Conservation (phyloP, 2,888 invertebrate genomes). For the Callimorpha dominula region DNA sequence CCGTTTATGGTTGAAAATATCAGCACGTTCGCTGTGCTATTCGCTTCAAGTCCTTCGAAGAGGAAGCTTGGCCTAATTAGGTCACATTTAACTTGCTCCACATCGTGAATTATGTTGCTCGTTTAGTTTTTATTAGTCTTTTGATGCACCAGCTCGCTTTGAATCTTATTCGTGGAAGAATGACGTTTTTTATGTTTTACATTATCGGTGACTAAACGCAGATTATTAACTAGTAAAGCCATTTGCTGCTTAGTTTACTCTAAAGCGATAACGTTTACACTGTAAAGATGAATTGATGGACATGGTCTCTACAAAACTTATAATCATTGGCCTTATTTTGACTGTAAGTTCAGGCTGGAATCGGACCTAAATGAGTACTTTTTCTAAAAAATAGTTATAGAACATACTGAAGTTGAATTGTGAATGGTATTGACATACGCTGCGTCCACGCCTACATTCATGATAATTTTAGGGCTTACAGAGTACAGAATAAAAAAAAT, state of each 20-base stretch:
- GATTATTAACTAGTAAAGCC: slow-evolving; percentile 32
- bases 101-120: slow-evolving; percentile 55
- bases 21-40: slow-evolving; percentile 10
- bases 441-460: too few relatives aligned
- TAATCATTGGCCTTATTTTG: background rate
- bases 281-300: background rate
- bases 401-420: too few relatives aligned
- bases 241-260: background rate
- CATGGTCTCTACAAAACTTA: too few relatives aligned
- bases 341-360: background rate
- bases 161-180: slow-evolving; percentile 32
- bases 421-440: too few relatives aligned
- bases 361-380: background rate
- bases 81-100: slow-evolving; percentile 58
- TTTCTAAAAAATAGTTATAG: background rate
- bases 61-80: slow-evolving; percentile 64
- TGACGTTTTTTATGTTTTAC: slow-evolving; percentile 35
- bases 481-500: background rate
- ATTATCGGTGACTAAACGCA: slow-evolving; percentile 30
- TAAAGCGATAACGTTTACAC: background rate
- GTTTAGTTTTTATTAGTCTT: slow-evolving; percentile 53
- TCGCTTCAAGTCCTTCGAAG: slow-evolving; percentile 31
- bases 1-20: slow-evolving; percentile 6
- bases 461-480: too few relatives aligned
- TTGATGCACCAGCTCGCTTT: slow-evolving; percentile 45